Conservation (phyloP, 2,113 vertebrate genomes). For the Cyanocitta stelleri region DNA sequence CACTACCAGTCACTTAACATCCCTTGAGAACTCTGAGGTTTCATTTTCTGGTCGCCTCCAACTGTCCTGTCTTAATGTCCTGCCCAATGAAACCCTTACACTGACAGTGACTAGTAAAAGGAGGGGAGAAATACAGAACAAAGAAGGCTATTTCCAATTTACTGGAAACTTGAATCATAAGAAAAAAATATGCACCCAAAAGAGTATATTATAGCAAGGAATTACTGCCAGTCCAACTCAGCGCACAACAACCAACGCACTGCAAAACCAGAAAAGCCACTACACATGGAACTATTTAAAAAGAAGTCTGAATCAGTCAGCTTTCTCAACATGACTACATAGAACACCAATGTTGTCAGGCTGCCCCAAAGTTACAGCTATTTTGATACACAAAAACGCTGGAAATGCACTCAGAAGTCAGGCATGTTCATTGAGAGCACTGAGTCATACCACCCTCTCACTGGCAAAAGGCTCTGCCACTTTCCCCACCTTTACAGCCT, state of each 20-base stretch:
- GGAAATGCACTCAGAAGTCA: not conserved
- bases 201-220: not conserved
- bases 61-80: not conserved
- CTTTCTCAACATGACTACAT: not conserved
- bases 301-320: slow-evolving; percentile 8
- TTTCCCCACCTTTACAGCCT: not conserved
- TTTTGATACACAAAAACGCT: not conserved
- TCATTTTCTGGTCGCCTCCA: slow-evolving; percentile 35
- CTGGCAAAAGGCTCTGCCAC: not conserved
- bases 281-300: not conserved
- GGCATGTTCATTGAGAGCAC: not conserved
- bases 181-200: not conserved
- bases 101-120: not conserved
- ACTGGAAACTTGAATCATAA: slow-evolving; percentile 18
- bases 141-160: slow-evolving; percentile 3
- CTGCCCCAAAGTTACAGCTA: not conserved
- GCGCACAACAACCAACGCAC: not conserved
- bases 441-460: not conserved
- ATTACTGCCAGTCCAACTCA: not conserved
- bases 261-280: not conserved
- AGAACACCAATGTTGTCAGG: not conserved
- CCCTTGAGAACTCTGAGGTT: not conserved
- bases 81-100: not conserved
- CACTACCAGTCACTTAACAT: slow-evolving; percentile 4
- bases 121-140: not conserved